Base-by-base conservation (phyloP, 2,113 vertebrate species). In the Sylvilagus bachmani region DNA sequence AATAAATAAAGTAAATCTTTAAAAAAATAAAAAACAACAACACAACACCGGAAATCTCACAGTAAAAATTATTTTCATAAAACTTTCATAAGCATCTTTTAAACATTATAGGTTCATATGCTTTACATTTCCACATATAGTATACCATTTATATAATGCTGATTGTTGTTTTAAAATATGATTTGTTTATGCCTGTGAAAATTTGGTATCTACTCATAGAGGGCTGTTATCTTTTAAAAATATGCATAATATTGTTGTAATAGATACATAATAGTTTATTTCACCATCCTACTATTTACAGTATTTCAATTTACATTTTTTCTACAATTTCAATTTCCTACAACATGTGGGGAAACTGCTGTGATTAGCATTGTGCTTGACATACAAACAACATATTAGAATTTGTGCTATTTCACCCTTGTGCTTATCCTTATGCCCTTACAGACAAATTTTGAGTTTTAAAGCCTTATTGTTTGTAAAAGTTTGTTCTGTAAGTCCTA, bases 1-100 rank as follows among this genome's bases (percentile, higher is more conserved):
- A 58, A 58, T 58, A 58, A 58, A 58, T 58, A 58, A 55, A 16
- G 16, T 55, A 55, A 77, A 44, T 67, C 0, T 67, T 71, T 5
- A 92, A 58, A 14, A 24, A 64, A 73, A 62, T 38, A 75, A 89
- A 87, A 84, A 73, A 62, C 36, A 75, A 89, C 84, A 84, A 27
- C n/a, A 10, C 22, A 38, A 49, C 11, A 19, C 78, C 13, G 61
- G 29, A 81, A 66, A 64, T 10, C 2, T 69, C 1, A 64, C 19
- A 80, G 5, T 88, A 36, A 49, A 85, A 78, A 11, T 78, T 84
- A 83, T 71, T 79, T 53, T 44, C 64, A 27, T 73, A 73, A 86
- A 22, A 55, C 19, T 64, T 69, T 82, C 1, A 38, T 22, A 27
- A 66, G 3, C 1, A 91, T 24, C 29, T 74, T 80, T 80, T 55